phyloP scores from a whole-genome alignment of 2,888 invertebrate species.

The Pollenia angustigena region DNA sequence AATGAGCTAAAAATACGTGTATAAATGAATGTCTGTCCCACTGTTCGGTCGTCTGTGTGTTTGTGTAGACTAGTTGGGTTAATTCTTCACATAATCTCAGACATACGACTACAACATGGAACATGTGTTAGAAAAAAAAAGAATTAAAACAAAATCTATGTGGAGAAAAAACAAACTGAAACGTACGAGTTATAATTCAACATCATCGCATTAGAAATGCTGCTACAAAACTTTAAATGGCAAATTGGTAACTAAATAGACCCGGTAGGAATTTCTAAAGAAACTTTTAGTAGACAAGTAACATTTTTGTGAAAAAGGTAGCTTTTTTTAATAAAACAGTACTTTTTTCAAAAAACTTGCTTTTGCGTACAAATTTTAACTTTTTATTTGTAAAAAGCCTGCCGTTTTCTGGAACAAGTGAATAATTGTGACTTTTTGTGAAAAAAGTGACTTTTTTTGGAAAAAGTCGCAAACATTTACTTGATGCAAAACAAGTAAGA shows the following conservation, averaged over 20 bases:
- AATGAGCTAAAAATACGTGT: slow-evolving; percentile 74
- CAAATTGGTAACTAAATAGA: neutral
- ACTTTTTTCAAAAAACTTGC: too few species aligned
- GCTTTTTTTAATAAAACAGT: too few species aligned
- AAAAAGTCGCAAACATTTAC: too few species aligned
- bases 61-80: slow-evolving; percentile 24
- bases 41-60: slow-evolving; percentile 30
- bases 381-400: too few species aligned
- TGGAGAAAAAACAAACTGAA: slow-evolving; percentile 10
- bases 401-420: too few species aligned
- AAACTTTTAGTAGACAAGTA: too few species aligned
- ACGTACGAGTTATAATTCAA: slow-evolving; percentile 64
- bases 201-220: slow-evolving; percentile 67
- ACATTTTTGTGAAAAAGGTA: too few species aligned
- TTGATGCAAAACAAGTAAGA: too few species aligned
- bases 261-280: slow-evolving; percentile 31
- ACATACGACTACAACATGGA: slow-evolving; percentile 32
- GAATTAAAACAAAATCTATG: slow-evolving; percentile 33
- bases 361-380: too few species aligned
- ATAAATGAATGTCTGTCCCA: neutral
- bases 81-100: slow-evolving; percentile 49
- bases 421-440: too few species aligned
- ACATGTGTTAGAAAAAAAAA: slow-evolving; percentile 62
- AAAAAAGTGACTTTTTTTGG: too few species aligned
- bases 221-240: slow-evolving; percentile 34